Evolutionary conservation across 2,797 vertebrate genomes (phyloP), one percentile per base, ranked within the genome.

Genomic region (Ibycter americanus): DNA sequence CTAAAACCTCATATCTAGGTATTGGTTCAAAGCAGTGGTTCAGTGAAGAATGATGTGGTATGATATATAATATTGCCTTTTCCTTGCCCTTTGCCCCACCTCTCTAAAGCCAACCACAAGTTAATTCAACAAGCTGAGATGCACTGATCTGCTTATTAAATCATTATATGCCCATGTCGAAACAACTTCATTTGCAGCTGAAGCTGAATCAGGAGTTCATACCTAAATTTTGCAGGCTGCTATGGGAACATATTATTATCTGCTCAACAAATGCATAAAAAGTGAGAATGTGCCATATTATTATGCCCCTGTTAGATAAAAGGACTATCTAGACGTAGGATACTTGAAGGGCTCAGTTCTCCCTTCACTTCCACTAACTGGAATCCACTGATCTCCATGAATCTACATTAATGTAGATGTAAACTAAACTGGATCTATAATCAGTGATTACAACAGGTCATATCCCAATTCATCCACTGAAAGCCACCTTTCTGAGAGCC

Each of bases 171-270:
- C 29, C 44, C 25, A 3, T 61, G 65, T 58, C 0, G 1, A 91
- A 94, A 78, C 36, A 68, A 86, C 55, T 80, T 80, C 71, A 87
- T 59, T 32, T 0, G 0, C 66, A 96, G 81, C 55, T 93, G 72
- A 94, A 91, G 52, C 74, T 93, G 91, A 92, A 92, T 92, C 67
- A 73, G 63, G 47, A 5, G 20, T 59, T 90, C 67, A 63, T 67
- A 87, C 34, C 63, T 85, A 79, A 82, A 84, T 87, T 93, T 84
- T 94, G 38, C 89, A 87, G 83, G 89, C 95, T 96, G 84, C 84
- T 93, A 71, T 89, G 89, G 81, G 74, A 93, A 91, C 20, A 0
- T 84, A 34, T 59, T 29, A 58, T 93, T 77, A 32, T 87, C 73
- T 93, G 22, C 47, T 85, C 72, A 47, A 70, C 59, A 73, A 89